A percentile compares a stretch with the other conserved stretches of the same genome.
These are phyloP conservation scores for Formica selysi DNA, from an alignment of 1,140 invertebrate species.

Conservation along the genomic window DNA sequence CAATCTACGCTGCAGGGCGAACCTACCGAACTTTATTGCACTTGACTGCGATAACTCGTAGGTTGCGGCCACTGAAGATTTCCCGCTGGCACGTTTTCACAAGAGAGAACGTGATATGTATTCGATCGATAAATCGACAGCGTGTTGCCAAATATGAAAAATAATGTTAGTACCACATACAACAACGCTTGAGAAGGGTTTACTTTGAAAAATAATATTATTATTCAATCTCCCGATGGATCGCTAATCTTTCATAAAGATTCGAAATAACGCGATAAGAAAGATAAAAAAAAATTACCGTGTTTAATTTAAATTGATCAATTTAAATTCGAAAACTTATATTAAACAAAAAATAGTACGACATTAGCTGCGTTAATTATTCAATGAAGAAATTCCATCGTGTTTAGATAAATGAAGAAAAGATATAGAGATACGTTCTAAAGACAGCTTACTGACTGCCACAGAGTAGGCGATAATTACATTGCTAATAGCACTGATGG, in stretches of 20 bases:
- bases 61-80: constrained; percentile 12
- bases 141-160: background rate
- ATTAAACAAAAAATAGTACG: background rate
- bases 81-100: background rate
- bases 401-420: background rate
- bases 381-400: constrained; percentile 21
- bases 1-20: constrained; percentile 19
- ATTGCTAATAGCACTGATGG: constrained; percentile 66
- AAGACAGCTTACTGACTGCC: background rate
- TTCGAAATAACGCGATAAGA: background rate
- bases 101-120: constrained; percentile 9
- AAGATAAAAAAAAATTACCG: background rate
- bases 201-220: constrained; percentile 2
- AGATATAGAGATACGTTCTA: background rate
- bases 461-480: constrained; percentile 51
- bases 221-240: background rate
- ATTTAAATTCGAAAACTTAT: background rate
- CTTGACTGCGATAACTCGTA: constrained; percentile 17
- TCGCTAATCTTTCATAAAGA: background rate
- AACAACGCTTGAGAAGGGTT: background rate
- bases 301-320: background rate
- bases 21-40: constrained; percentile 36
- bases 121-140: constrained; percentile 34
- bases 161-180: no score
- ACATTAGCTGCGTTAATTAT: constrained; percentile 3